phyloP scores from a whole-genome alignment of 2,797 vertebrate species.

The Orestias chungarensis region DNA sequence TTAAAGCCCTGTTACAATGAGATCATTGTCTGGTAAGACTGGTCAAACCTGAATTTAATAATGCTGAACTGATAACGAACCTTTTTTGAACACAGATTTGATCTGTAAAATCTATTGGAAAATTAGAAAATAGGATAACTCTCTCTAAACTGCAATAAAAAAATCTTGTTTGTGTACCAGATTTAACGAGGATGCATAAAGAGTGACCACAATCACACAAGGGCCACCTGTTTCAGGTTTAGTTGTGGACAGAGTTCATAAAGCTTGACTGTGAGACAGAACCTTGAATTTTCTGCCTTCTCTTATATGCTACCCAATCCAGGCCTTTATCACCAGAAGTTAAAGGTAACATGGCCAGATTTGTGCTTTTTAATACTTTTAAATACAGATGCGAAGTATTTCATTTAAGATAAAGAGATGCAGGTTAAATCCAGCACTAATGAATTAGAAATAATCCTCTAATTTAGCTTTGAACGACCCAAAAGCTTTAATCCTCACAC shows the following conservation, averaged over 20 bases:
- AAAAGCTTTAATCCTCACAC: constrained; percentile 57
- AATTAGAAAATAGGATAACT: background rate
- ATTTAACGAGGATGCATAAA: no score
- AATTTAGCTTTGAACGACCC: constrained; percentile 56
- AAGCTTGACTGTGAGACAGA: no score
- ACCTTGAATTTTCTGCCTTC: no score
- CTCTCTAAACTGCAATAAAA: background rate
- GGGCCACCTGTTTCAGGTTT: no score
- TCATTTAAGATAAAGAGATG: constrained; percentile 20
- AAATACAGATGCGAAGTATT: constrained; percentile 31
- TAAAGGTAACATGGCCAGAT: background rate
- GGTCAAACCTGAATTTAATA: background rate
- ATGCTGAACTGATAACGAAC: no score
- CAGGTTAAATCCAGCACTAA: constrained; percentile 35
- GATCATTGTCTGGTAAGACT: background rate
- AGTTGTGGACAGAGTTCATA: no score
- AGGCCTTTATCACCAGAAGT: no score
- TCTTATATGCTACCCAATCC: no score
- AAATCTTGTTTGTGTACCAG: no score
- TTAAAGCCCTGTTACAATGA: background rate
- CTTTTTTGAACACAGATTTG: background rate
- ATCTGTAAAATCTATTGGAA: background rate
- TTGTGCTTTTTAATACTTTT: background rate
- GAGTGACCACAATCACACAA: no score
- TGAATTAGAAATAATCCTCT: constrained; percentile 38